Evolutionary conservation across 2,797 vertebrate species (phyloP).

Genomic region (Mycteria americana): DNA sequence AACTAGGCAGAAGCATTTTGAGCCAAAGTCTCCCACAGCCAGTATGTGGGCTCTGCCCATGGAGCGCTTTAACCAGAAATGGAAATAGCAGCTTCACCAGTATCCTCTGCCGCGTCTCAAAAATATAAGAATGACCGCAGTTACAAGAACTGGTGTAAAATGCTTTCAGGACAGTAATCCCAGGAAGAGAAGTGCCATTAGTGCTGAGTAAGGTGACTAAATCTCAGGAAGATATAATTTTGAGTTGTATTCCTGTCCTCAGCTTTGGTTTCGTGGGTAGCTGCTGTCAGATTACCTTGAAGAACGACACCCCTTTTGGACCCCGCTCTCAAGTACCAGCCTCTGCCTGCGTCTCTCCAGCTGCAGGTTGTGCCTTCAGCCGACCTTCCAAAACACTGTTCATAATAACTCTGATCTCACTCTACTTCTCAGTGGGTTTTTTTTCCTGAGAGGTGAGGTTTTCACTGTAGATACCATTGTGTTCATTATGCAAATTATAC

Average conservation of each 20-base stretch:
- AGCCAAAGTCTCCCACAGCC: not conserved
- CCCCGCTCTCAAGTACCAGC: not conserved
- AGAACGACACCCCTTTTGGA: not conserved
- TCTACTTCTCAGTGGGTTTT: not conserved
- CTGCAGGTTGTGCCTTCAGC: not conserved
- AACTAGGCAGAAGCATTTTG: not conserved
- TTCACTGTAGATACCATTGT: not conserved
- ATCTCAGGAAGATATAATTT: not conserved
- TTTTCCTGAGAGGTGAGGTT: not conserved
- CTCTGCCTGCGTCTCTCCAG: not conserved
- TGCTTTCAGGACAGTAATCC: not conserved
- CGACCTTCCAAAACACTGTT: not conserved
- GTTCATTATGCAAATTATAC: not conserved
- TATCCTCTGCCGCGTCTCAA: not conserved
- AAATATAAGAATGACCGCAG: not conserved
- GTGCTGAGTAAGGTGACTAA: not conserved
- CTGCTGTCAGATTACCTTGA: not conserved
- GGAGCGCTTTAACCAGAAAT: conserved; percentile 1
- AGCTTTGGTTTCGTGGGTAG: not conserved
- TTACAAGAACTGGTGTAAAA: not conserved
- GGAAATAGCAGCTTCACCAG: not conserved
- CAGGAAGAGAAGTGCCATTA: not conserved
- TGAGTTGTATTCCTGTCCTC: not conserved
- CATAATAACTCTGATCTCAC: not conserved
- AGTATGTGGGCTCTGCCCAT: not conserved